Evolutionary conservation across 1,140 invertebrate genomes (phyloP), one percentile per base, ranked within the genome.

Genomic region (Drosophila obscura): DNA sequence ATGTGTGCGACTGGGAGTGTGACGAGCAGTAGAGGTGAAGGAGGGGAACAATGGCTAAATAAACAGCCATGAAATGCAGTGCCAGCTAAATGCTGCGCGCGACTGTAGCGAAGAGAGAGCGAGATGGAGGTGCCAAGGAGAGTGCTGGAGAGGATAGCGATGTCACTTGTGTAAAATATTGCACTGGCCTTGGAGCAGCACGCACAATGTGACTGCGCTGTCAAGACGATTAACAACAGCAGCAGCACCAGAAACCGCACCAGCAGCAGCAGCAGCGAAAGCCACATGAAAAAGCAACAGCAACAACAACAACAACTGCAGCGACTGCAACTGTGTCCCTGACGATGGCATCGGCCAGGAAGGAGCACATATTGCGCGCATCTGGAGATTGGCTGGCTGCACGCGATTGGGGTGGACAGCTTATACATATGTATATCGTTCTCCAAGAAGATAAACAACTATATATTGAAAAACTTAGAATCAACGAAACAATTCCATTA

Each of bases 101-200:
- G 41, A 45, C 31, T 26, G 16, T 16, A 41, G 46, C 45, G 11
- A 26, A 7, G 31, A 31, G 39, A 11, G 7, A 19, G 43, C 24
- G 49, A 44, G 67, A 28, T 8, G 2, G 41, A 55, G 61, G 56
- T 41, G 39, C 9, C 28, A 50, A 50, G 69, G 49, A 31, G 31
- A 31, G 31, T 31, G 2, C 8, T 3, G 31, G 31, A 13, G 69
- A 56, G 8, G 39, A 24, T 49, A 28, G 46, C 73, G 69, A 74
- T 55, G 78, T 68, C 72, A 74, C 71, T 81, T 63, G 56, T 65
- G 66, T 87, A 88, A 87, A 87, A 83, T 88, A 87, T 88, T 79
- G 79, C 79, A 79, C 72, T 87, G 83, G 83, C 83, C 83, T 87
- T 87, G 83, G 72, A 82, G 79, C 66, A 75, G 82, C 83, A 87